These are phyloP conservation scores for Coracias cyanogaster DNA, from an alignment of 2,797 vertebrate genomes.

Conservation along the genomic window DNA sequence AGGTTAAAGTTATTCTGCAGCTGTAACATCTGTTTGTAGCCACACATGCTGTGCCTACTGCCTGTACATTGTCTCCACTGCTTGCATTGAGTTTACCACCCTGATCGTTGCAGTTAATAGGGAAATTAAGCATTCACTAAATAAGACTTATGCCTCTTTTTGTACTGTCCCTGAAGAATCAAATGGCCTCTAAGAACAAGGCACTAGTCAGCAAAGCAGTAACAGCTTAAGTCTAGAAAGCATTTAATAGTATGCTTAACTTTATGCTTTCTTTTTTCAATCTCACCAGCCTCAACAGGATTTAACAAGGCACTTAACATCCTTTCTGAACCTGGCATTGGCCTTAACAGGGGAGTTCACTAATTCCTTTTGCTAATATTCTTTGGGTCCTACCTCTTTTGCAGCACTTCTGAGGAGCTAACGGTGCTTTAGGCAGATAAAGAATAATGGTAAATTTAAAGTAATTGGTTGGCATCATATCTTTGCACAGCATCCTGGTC, in stretches of 20 bases:
- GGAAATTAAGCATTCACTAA: background rate
- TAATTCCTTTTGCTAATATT: background rate
- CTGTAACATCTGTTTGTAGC: constrained; percentile 5
- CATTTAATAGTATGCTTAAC: background rate
- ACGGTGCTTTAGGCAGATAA: background rate
- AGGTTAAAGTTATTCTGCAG: constrained; percentile 51
- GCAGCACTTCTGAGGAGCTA: background rate
- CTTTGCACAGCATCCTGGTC: background rate
- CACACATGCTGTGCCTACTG: background rate
- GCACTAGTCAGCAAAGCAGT: background rate
- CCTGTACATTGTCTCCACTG: background rate
- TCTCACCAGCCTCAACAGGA: background rate
- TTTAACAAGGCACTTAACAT: constrained; percentile 17
- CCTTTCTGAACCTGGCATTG: background rate
- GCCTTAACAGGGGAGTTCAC: background rate
- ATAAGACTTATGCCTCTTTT: background rate
- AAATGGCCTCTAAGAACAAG: background rate
- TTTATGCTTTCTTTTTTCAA: background rate
- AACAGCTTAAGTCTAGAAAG: background rate
- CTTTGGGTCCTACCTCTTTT: background rate
- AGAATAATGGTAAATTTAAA: background rate
- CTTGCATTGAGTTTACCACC: background rate
- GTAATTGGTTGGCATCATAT: rapidly evolving
- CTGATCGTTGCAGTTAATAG: background rate
- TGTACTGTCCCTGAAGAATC: background rate